phyloP scores from a whole-genome alignment of 2,888 invertebrate species.

The Drosophila algonquin region DNA sequence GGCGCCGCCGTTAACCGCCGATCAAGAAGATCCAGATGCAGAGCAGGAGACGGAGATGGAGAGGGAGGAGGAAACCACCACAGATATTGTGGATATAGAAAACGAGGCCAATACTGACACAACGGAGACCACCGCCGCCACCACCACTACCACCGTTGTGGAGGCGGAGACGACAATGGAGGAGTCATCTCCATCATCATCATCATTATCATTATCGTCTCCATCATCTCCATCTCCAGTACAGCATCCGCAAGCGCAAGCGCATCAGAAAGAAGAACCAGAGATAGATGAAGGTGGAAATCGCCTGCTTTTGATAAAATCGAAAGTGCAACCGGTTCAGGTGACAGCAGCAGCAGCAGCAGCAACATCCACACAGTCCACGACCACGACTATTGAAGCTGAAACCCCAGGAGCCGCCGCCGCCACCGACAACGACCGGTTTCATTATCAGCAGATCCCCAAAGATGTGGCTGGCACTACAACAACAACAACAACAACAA shows the following conservation, averaged over 20 bases:
- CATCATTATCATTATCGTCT: neutral
- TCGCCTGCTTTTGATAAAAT: constrained; percentile 73
- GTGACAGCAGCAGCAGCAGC: constrained; percentile 34
- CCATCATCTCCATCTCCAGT: constrained; percentile 12
- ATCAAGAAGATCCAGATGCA: constrained; percentile 27
- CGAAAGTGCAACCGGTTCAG: constrained; percentile 82
- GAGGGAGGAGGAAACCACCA: constrained; percentile 21
- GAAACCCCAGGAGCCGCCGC: constrained; percentile 47
- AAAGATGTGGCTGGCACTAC: constrained; percentile 37
- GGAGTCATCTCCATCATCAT: neutral
- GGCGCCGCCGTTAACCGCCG: constrained; percentile 67
- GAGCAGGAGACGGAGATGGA: constrained; percentile 24
- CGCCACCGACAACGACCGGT: constrained; percentile 71
- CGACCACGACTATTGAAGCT: constrained; percentile 31
- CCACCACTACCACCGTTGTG: constrained; percentile 27
- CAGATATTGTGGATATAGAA: constrained; percentile 41
- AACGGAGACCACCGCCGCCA: constrained; percentile 14
- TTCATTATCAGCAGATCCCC: constrained; percentile 72
- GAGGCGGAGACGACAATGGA: neutral
- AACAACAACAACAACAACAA: neutral
- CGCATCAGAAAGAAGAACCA: constrained; percentile 9
- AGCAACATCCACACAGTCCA: constrained; percentile 26
- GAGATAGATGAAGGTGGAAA: constrained; percentile 52
- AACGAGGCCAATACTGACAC: constrained; percentile 19
- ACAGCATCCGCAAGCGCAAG: constrained; percentile 2